Conservation (phyloP, 2,113 vertebrate genomes). For the Sebastes fasciatus region DNA sequence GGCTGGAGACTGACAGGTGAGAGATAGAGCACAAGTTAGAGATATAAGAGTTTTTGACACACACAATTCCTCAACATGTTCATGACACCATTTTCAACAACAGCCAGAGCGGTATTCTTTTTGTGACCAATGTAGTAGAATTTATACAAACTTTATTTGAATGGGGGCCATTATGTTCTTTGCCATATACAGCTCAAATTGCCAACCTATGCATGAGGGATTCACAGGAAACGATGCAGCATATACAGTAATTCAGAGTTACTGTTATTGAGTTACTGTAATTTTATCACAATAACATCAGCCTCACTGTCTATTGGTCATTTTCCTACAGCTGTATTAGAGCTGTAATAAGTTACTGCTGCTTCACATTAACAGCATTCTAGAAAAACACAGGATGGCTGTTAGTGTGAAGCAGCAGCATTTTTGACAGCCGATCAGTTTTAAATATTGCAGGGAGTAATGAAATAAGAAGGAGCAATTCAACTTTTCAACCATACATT, state of each 20-base stretch:
- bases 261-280: not conserved
- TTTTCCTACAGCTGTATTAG: not conserved
- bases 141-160: not conserved
- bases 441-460: not conserved
- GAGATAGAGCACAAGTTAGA: not conserved
- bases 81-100: not conserved
- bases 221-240: not conserved
- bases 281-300: not conserved
- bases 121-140: not conserved
- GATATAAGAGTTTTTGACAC: not conserved
- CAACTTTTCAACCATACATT: not conserved
- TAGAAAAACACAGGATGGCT: not conserved
- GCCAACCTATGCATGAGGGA: no score
- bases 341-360: not conserved
- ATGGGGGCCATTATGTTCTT: not conserved
- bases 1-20: slow-evolving; percentile 79
- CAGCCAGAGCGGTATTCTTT: not conserved
- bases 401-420: not conserved
- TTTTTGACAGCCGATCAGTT: not conserved
- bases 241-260: no score
- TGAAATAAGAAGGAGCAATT: not conserved
- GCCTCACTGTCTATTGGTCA: not conserved
- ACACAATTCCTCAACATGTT: not conserved
- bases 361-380: not conserved
- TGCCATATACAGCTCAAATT: not conserved